Percentiles rank a stretch among this genome's conserved stretches.
These are phyloP conservation scores for Molorchus minor DNA, from an alignment of 2,888 invertebrate genomes.

Conservation along the genomic window DNA sequence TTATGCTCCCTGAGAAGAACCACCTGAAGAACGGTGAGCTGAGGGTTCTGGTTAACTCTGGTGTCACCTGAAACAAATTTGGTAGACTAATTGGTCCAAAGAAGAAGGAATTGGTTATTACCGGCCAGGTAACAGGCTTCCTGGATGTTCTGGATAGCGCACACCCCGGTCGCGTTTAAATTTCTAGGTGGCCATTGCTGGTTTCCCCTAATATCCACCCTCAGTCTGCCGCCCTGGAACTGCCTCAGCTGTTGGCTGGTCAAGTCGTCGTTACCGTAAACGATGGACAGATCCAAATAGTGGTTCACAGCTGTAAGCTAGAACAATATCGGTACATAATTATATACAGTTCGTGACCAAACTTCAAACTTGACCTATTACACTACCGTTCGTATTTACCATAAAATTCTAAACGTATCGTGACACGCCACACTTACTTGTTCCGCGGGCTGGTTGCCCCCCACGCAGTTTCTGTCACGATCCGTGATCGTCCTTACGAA, in stretches of 20 bases:
- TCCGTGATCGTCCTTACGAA: slow-evolving; percentile 76
- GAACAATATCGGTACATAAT: slow-evolving; percentile 29
- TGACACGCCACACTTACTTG: slow-evolving; percentile 66
- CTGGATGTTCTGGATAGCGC: slow-evolving; percentile 66
- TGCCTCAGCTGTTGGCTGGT: slow-evolving; percentile 73
- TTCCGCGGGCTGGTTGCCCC: slow-evolving; percentile 71
- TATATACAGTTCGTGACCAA: no score
- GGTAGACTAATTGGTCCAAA: background rate
- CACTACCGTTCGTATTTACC: no score
- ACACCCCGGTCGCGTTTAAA: slow-evolving; percentile 73
- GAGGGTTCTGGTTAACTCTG: slow-evolving; percentile 76
- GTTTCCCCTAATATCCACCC: slow-evolving; percentile 69
- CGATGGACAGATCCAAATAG: slow-evolving; percentile 79
- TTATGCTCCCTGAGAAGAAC: slow-evolving; percentile 79
- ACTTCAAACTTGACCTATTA: no score
- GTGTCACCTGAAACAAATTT: slow-evolving; percentile 67
- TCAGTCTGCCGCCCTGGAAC: slow-evolving; percentile 73
- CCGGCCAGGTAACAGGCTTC: slow-evolving; percentile 82
- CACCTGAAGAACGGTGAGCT: slow-evolving; percentile 73
- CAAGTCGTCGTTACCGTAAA: slow-evolving; percentile 78
- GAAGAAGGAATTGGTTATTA: slow-evolving; percentile 48
- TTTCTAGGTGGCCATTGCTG: slow-evolving; percentile 76
- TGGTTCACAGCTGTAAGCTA: slow-evolving; percentile 74
- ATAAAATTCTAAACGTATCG: no score
- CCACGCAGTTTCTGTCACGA: slow-evolving; percentile 71